phyloP scores from a whole-genome alignment of 2,797 vertebrate genomes.

The Dendrocincla tyrannina region DNA sequence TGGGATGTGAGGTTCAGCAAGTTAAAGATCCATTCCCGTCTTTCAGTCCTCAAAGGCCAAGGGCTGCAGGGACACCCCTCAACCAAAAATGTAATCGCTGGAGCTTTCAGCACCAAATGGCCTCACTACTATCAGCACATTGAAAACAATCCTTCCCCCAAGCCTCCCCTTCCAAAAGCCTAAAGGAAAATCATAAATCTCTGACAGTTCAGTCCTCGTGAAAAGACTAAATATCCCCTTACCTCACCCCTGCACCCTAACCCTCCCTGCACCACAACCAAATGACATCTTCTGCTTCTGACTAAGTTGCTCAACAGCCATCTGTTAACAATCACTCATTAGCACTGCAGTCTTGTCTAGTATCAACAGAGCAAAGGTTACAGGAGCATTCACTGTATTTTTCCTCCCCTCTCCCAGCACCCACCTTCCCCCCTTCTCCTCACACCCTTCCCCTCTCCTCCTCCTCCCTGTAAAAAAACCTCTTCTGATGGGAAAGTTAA shows the following conservation, averaged over 20 bases:
- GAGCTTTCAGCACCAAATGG: constrained; percentile 29
- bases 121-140: not conserved
- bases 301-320: constrained; percentile 45
- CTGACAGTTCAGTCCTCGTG: constrained; percentile 3
- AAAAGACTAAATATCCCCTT: constrained; percentile 60
- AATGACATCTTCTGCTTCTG: constrained; percentile 47
- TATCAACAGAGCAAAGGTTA: constrained; percentile 76
- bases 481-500: constrained; percentile 80
- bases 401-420: constrained; percentile 16
- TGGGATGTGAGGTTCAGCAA: not conserved
- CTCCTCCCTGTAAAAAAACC: not conserved
- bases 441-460: not conserved
- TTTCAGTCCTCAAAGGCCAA: not conserved
- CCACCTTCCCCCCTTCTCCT: constrained; percentile 24
- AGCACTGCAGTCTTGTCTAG: constrained; percentile 76
- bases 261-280: constrained; percentile 29
- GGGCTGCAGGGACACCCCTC: not conserved
- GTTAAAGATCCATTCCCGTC: not conserved
- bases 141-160: constrained; percentile 19
- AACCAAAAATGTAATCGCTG: not conserved
- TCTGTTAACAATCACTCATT: constrained; percentile 69
- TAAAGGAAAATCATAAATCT: constrained; percentile 51
- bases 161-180: constrained; percentile 4
- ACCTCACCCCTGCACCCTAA: constrained; percentile 62
- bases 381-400: constrained; percentile 65